Percentiles rank a stretch among this genome's conserved stretches.
Conservation (phyloP, 2,113 vertebrate species). For the Calyptommatus sinebrachiatus region DNA sequence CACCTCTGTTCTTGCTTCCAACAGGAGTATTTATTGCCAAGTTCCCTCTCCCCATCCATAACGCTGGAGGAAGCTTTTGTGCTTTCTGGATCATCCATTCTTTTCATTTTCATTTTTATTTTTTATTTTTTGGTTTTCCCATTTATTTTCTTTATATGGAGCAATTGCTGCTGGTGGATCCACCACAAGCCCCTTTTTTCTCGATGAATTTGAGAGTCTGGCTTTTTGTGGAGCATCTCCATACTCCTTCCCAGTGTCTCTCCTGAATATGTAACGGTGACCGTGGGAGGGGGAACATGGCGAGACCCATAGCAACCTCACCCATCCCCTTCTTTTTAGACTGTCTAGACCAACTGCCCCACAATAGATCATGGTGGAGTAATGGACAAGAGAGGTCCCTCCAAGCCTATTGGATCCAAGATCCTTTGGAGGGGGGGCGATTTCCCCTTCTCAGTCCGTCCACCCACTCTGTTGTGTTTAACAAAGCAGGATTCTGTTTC, state of each 20-base stretch:
- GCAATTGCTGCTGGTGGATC: constrained; percentile 2
- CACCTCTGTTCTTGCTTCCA: constrained; percentile 9
- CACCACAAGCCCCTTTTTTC: not conserved
- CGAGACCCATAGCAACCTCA: not conserved
- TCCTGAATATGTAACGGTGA: not conserved
- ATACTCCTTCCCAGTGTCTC: not conserved
- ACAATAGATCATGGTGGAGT: not conserved
- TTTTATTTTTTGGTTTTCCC: not conserved
- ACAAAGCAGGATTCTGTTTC: constrained; percentile 20
- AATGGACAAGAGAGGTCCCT: not conserved
- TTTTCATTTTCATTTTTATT: not conserved
- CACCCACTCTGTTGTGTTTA: not conserved
- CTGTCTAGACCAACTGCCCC: not conserved
- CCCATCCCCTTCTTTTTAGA: not conserved
- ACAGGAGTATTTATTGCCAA: constrained; percentile 36
- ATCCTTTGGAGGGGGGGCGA: constrained; percentile 2
- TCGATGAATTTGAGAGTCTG: not conserved
- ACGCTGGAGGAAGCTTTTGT: not conserved
- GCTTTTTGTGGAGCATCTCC: constrained; percentile 8
- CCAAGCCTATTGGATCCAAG: not conserved
- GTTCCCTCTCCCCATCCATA: constrained; percentile 3
- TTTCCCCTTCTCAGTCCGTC: not conserved
- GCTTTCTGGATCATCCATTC: not conserved
- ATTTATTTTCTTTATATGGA: not conserved
- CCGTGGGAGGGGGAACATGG: not conserved